Conservation (phyloP, 1,140 invertebrate genomes). For the Drosophila neocordata region DNA sequence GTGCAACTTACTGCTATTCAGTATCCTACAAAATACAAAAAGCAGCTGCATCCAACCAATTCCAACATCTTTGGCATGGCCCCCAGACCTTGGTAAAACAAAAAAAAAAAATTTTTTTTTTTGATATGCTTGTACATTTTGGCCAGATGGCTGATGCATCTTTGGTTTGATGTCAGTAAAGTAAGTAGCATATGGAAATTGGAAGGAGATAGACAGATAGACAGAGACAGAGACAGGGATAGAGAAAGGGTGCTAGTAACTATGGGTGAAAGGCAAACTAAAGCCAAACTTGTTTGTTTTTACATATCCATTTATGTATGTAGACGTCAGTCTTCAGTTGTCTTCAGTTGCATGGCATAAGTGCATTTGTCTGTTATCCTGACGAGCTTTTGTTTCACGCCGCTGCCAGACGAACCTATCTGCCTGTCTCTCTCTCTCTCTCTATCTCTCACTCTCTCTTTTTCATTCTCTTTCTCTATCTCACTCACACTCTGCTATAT, state of each 20-base stretch:
- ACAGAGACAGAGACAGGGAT: background rate
- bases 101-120: too few species aligned
- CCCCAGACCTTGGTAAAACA: slow-evolving; percentile 6
- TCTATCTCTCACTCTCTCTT: background rate
- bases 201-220: slow-evolving; percentile 9
- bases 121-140: slow-evolving; percentile 31
- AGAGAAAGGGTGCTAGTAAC: background rate
- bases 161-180: background rate
- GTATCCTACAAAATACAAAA: background rate
- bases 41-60: slow-evolving; percentile 5
- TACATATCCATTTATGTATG: slow-evolving; percentile 20
- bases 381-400: slow-evolving; percentile 50
- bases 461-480: background rate
- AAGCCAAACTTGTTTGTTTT: slow-evolving; percentile 52
- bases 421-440: background rate
- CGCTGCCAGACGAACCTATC: background rate
- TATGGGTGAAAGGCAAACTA: background rate
- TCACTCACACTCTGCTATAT: background rate
- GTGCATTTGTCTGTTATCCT: slow-evolving; percentile 75
- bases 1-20: background rate
- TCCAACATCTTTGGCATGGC: slow-evolving; percentile 23
- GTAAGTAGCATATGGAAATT: slow-evolving; percentile 38
- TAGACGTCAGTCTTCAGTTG: slow-evolving; percentile 36
- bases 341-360: slow-evolving; percentile 60
- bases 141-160: slow-evolving; percentile 17